Evolutionary conservation across 2,888 invertebrate genomes (phyloP).

Genomic region (Heliconius aoede): DNA sequence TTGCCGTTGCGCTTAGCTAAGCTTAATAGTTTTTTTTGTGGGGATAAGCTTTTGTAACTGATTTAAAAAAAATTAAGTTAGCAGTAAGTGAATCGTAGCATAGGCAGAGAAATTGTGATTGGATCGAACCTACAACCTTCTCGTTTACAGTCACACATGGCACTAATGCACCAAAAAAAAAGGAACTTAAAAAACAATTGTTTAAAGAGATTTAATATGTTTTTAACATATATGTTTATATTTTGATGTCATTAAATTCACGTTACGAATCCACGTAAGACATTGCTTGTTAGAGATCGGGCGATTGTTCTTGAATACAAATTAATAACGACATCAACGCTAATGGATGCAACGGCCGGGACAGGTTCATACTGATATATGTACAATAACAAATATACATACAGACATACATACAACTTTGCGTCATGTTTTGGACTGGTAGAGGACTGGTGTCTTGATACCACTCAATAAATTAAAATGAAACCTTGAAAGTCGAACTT

Average conservation of each 20-base stretch:
- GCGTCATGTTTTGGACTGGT: too few species aligned
- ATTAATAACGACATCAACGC: conserved; percentile 29
- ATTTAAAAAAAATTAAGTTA: too few species aligned
- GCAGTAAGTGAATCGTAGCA: too few species aligned
- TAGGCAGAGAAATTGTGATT: too few species aligned
- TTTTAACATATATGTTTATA: neutral
- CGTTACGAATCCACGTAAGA: conserved; percentile 7
- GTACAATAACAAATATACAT: neutral
- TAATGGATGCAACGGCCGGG: conserved; percentile 26
- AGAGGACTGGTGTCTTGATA: too few species aligned
- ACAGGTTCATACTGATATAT: conserved; percentile 14
- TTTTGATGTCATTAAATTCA: conserved; percentile 9
- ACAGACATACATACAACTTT: neutral
- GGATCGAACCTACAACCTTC: too few species aligned
- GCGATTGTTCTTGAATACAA: conserved; percentile 26
- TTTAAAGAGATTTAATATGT: neutral
- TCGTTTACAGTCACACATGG: too few species aligned
- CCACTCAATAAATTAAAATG: too few species aligned
- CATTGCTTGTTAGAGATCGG: conserved; percentile 13
- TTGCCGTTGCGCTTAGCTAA: conserved; percentile 1
- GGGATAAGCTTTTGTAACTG: neutral
- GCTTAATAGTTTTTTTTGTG: neutral
- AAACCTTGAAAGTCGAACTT: too few species aligned
- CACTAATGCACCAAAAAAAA: too few species aligned
- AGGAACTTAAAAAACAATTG: neutral